Evolutionary conservation across 2,113 vertebrate species (phyloP).

Genomic region (Centrocercus urophasianus): DNA sequence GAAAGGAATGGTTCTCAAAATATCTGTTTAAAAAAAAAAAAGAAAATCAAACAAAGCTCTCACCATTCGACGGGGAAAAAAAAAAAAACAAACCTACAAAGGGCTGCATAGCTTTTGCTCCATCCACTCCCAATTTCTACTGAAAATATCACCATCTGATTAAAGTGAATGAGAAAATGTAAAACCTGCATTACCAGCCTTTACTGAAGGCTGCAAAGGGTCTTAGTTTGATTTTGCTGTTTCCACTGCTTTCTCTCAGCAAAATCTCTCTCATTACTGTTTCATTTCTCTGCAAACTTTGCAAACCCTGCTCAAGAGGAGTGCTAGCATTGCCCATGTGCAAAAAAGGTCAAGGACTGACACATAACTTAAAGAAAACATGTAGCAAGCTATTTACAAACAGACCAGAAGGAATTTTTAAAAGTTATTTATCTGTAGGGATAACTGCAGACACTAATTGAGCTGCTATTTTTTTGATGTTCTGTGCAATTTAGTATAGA

Average conservation of each 20-base stretch:
- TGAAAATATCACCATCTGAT: not conserved
- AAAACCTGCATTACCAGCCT: not conserved
- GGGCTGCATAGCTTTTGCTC: not conserved
- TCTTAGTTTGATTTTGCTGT: not conserved
- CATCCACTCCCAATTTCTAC: not conserved
- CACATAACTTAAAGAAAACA: not conserved
- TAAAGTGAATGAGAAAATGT: not conserved
- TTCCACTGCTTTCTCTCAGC: not conserved
- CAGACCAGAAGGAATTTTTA: not conserved
- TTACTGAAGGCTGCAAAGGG: not conserved
- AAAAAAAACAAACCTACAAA: not conserved
- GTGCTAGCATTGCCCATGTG: rapidly evolving
- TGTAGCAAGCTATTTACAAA: not conserved
- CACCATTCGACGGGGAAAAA: not conserved
- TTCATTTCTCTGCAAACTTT: not conserved
- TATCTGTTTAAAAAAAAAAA: no score
- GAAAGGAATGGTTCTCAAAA: not conserved
- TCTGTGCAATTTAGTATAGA: not conserved
- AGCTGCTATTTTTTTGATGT: not conserved
- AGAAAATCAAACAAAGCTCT: not conserved
- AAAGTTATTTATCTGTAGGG: not conserved
- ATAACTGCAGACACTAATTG: not conserved
- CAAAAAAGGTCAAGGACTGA: not conserved
- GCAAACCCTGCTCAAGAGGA: not conserved
- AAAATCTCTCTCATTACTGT: not conserved